Evolutionary conservation across 1,140 invertebrate species (phyloP), one percentile per base, ranked within the genome.

Genomic region (Coelopa frigida): DNA sequence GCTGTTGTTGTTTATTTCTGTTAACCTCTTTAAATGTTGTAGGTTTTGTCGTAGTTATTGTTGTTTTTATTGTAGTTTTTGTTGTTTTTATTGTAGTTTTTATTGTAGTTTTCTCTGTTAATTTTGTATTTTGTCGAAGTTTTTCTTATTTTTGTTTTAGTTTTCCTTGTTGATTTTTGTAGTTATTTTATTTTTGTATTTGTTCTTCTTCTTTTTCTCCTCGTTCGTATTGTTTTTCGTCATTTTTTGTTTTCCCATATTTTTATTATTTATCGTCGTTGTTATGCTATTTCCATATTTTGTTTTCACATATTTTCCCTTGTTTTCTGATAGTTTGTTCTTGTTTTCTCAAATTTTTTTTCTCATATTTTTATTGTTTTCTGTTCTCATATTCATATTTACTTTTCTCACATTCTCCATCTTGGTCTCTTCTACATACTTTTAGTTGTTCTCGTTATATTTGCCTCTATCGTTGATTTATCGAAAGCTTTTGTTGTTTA

Each of bases 81-180:
- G 17, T 41, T 26, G 24, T 23, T 41, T 24, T 18, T 26, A 14
- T 8, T 21, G 8, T 26, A 26, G 11, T 3, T 26, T 26, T 41
- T 26, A 12, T 26, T 24, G 4, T 15, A 4, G 24, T 41, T 26
- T 7, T 4, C n/a, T 24, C 27, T 26, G 10, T 17, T 3, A 24
- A 24, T 20, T 41, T 26, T 41, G 12, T 26, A 20, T 3, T 42
- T 27, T 22, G 10, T 8, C 4, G 21, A 21, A 11, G 26, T 33
- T 44, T 32, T 32, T 32, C 22, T 33, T 33, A 44, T 20, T 44
- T 44, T 44, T 14, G 8, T 29, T 42, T 11, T 42, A 42, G 8
- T 26, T 3, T 29, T 18, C 4, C 12, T 27, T 24, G 22, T 22
- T 35, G 15, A 17, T 24, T 10, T 15, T 12, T 23, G 5, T 23